Evolutionary conservation across 2,888 invertebrate genomes (phyloP).

Genomic region (Eristalinus aeneus): DNA sequence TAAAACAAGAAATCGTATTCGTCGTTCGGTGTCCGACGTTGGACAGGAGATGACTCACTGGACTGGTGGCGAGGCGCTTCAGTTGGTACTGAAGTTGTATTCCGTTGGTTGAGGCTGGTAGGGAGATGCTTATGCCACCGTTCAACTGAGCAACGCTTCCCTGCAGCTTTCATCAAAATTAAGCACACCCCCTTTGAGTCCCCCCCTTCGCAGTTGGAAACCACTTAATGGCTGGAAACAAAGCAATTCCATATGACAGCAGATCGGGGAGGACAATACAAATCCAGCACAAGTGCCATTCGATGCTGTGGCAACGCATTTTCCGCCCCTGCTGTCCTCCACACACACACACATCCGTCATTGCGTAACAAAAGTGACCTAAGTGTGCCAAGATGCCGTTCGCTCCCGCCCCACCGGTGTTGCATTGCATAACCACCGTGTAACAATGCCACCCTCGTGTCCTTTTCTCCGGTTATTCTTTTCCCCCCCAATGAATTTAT

Average conservation of each 20-base stretch:
- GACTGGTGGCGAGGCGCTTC: background rate
- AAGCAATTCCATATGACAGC: background rate
- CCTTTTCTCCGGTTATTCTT: conserved; percentile 8
- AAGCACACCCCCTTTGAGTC: background rate
- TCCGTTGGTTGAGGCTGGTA: background rate
- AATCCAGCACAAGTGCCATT: background rate
- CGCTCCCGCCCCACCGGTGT: background rate
- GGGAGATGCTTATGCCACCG: no score
- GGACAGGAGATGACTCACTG: conserved; percentile 21
- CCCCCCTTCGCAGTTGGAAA: background rate
- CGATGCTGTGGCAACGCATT: background rate
- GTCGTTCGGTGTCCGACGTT: background rate
- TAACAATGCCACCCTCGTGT: conserved; percentile 61
- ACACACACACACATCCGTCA: background rate
- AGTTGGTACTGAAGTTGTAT: background rate
- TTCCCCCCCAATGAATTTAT: conserved; percentile 52
- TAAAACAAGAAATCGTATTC: conserved; percentile 25
- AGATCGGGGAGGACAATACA: background rate
- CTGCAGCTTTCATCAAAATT: background rate
- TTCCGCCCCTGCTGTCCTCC: background rate
- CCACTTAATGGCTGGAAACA: background rate
- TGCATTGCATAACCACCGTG: conserved; percentile 43
- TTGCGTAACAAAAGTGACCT: conserved; percentile 17
- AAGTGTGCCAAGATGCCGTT: conserved; percentile 51
- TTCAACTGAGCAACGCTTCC: no score